Evolutionary conservation across 1,140 invertebrate genomes (phyloP), one percentile per base, ranked within the genome.

Genomic region (Drosophila pruinosa): DNA sequence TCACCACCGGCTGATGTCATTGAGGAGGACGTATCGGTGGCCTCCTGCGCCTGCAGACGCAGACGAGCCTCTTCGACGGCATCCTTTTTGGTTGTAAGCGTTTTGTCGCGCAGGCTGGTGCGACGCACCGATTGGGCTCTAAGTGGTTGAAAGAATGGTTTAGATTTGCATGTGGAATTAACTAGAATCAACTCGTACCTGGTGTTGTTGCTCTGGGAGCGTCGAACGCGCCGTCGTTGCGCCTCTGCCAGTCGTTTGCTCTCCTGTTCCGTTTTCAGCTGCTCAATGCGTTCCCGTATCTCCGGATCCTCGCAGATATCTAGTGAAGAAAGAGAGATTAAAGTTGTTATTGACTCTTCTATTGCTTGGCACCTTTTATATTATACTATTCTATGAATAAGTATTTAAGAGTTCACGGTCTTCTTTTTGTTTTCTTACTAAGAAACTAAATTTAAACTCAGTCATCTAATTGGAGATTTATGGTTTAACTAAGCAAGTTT

Each of bases 251-350:
- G 91, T 91, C 94, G 92, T 92, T 94, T 96, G 57, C 93, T 96
- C 91, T 98, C 97, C 85, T 98, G 97, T 90, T 99, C 98, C 36
- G 94, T 96, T 90, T 96, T 95, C 58, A 99, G 92, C 89, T 98
- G 95, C 48, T 96, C 92, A 72, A 99, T 98, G 63, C 97, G 94
- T 77, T 97, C 97, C 70, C 97, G 95, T 75, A 99, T 95, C 92
- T 99, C 98, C 0, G 96, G 95, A 92, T 99, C 98, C 92, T 99
- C 98, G 91, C 97, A 98, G 63, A 99, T 98, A 92, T 99, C 98
- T 98, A 7, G 1, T 80, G 0, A 82, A 73, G 45, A 72, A 70
- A 15, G 3, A 36, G 4, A 6, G 3, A 31, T 7, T 3, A 31
- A 0, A 31, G 8, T 10, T 31, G 1, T 1, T n/a, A 10, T n/a